Conservation (phyloP, 2,113 vertebrate genomes). For the Hucho hucho region DNA sequence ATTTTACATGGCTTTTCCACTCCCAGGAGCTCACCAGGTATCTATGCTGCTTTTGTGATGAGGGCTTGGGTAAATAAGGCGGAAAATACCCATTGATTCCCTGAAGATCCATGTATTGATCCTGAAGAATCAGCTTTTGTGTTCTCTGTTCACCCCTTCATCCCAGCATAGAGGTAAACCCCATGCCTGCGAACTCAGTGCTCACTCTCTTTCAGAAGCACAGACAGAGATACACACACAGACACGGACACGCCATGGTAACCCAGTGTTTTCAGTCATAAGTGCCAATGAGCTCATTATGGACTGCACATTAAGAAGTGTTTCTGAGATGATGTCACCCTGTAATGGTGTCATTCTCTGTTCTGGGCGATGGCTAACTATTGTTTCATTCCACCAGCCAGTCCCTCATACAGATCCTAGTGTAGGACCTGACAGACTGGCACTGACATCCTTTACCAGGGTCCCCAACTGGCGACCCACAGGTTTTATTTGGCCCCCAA, state of each 20-base stretch:
- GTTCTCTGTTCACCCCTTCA: not conserved
- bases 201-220: not conserved
- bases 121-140: not conserved
- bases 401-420: not conserved
- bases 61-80: not conserved
- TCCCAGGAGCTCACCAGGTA: slow-evolving; percentile 9
- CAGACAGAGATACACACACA: not conserved
- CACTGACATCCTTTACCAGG: not conserved
- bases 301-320: not conserved
- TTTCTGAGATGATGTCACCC: not conserved
- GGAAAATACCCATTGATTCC: slow-evolving; percentile 2
- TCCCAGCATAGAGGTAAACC: not conserved
- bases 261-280: not conserved
- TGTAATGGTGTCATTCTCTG: not conserved
- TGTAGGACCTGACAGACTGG: not conserved
- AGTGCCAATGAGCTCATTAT: not conserved
- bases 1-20: slow-evolving; percentile 17
- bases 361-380: not conserved
- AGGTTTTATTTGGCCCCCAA: too few species aligned
- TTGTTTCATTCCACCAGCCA: not conserved
- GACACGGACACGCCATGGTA: not conserved
- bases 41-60: not conserved
- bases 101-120: not conserved
- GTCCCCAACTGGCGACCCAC: too few species aligned
- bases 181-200: not conserved